A percentile compares a stretch with the other conserved stretches of the same genome.
These are phyloP conservation scores for Larimichthys crocea DNA, from an alignment of 2,113 vertebrate genomes.

Conservation along the genomic window DNA sequence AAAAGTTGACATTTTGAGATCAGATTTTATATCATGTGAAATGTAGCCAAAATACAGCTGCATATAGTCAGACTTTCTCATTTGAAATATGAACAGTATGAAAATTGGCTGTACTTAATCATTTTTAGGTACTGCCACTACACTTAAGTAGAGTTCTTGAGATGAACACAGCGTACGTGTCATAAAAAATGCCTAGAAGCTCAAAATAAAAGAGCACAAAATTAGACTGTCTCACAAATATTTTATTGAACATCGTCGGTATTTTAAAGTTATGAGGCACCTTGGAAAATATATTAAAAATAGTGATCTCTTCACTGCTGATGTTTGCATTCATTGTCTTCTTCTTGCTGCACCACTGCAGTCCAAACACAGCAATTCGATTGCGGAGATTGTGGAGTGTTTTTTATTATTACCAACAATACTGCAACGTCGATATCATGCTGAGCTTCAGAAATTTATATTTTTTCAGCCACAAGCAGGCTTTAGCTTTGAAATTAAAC, in stretches of 20 bases:
- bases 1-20: too few species aligned
- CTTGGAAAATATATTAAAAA: background rate
- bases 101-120: too few species aligned
- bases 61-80: too few species aligned
- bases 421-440: background rate
- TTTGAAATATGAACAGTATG: too few species aligned
- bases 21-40: too few species aligned
- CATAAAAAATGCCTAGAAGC: too few species aligned
- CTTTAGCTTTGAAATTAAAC: background rate
- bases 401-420: background rate
- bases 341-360: background rate
- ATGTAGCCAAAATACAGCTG: too few species aligned
- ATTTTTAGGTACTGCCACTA: too few species aligned
- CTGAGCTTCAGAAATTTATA: background rate
- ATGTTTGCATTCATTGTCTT: background rate
- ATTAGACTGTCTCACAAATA: background rate
- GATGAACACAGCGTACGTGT: too few species aligned
- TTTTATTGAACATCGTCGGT: slow-evolving; percentile 33
- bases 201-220: slow-evolving; percentile 6
- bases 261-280: slow-evolving; percentile 21
- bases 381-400: background rate
- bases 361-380: background rate
- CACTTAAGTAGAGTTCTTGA: background rate
- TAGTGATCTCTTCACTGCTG: background rate
- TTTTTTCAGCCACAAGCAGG: background rate